Percentiles rank a stretch among this genome's conserved stretches.
These are phyloP conservation scores for Lacanobia wlatinum DNA, from an alignment of 2,888 invertebrate species.

Conservation along the genomic window DNA sequence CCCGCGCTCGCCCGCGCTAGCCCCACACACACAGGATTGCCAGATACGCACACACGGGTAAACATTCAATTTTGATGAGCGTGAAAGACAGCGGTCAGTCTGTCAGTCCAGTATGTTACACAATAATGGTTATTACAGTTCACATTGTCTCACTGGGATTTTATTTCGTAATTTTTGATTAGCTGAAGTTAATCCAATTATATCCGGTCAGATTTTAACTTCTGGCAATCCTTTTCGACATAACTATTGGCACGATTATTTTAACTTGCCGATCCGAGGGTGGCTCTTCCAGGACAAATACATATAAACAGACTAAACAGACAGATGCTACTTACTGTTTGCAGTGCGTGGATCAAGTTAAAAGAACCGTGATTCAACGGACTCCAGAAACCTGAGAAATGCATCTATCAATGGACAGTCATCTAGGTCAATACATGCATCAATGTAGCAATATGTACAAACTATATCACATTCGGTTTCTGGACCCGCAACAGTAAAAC, in stretches of 20 bases:
- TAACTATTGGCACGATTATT: constrained; percentile 74
- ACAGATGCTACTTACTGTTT: constrained; percentile 57
- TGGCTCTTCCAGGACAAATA: constrained; percentile 39
- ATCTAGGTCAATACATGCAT: constrained; percentile 73
- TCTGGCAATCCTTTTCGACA: constrained; percentile 77
- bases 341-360: constrained; percentile 72
- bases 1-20: constrained; percentile 71
- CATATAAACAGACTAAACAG: constrained; percentile 55
- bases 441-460: constrained; percentile 68
- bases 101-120: constrained; percentile 46
- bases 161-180: constrained; percentile 10
- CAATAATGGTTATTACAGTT: constrained; percentile 24
- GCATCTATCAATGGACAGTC: constrained; percentile 70
- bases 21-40: constrained; percentile 81
- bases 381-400: constrained; percentile 79
- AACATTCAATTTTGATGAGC: constrained; percentile 53
- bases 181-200: constrained; percentile 39
- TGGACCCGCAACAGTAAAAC: constrained; percentile 79
- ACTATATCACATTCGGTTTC: constrained; percentile 73
- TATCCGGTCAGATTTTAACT: constrained; percentile 67
- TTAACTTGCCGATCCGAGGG: constrained; percentile 72
- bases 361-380: constrained; percentile 77
- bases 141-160: constrained; percentile 67
- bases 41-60: constrained; percentile 68
- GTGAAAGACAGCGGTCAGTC: constrained; percentile 45